These are phyloP conservation scores for Hycleus cichorii DNA, from an alignment of 1,140 invertebrate species.

Conservation along the genomic window DNA sequence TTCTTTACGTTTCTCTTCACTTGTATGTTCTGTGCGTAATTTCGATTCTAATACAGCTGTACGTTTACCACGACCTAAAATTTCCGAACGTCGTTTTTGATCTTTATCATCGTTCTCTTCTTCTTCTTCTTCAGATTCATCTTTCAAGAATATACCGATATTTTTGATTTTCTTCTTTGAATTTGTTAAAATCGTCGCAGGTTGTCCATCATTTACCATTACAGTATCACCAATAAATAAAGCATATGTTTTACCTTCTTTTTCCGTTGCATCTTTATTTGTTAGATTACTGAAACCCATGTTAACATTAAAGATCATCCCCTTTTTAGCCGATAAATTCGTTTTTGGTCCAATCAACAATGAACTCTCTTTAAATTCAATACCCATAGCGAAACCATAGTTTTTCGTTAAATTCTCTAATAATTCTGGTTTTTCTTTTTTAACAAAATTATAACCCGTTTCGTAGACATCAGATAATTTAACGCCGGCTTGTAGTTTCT, in stretches of 20 bases:
- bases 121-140: slow-evolving; percentile 78
- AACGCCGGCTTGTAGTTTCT: slow-evolving; percentile 71
- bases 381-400: slow-evolving; percentile 82
- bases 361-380: slow-evolving; percentile 95
- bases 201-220: slow-evolving; percentile 77
- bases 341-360: slow-evolving; percentile 89
- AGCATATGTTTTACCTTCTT: slow-evolving; percentile 85
- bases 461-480: slow-evolving; percentile 90
- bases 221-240: slow-evolving; percentile 97
- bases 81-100: slow-evolving; percentile 46
- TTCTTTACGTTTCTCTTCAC: slow-evolving; percentile 94
- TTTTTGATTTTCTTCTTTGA: slow-evolving; percentile 95
- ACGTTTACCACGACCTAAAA: slow-evolving; percentile 75
- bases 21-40: slow-evolving; percentile 88
- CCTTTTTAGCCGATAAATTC: slow-evolving; percentile 72
- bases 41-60: slow-evolving; percentile 94
- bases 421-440: slow-evolving; percentile 80
- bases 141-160: slow-evolving; percentile 93
- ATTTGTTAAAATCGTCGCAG: slow-evolving; percentile 83
- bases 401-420: slow-evolving; percentile 86
- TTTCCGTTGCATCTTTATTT: slow-evolving; percentile 77
- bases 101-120: slow-evolving; percentile 60
- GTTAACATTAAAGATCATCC: slow-evolving; percentile 96
- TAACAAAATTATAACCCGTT: slow-evolving; percentile 70
- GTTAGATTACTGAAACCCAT: slow-evolving; percentile 85